These are phyloP conservation scores for Drosophila mojavensis DNA, from an alignment of 1,140 invertebrate species.

Conservation along the genomic window DNA sequence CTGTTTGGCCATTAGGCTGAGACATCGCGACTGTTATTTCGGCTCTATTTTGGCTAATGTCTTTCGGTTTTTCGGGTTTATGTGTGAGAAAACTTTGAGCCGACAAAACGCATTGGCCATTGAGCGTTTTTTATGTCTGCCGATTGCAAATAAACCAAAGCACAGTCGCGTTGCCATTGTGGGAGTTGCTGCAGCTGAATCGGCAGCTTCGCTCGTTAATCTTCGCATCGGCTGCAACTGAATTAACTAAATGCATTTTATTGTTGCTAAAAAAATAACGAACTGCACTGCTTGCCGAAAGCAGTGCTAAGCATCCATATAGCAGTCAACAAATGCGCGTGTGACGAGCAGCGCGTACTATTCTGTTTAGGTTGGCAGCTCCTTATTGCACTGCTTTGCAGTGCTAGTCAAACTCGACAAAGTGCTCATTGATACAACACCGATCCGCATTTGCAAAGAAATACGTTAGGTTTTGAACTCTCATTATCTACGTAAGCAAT, in stretches of 20 bases:
- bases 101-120: conserved; percentile 57
- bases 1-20: conserved; percentile 2
- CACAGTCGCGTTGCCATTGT: conserved; percentile 62
- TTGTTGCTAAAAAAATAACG: neutral
- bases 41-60: conserved; percentile 66
- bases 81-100: conserved; percentile 69
- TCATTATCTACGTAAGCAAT: neutral
- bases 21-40: neutral
- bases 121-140: conserved; percentile 64
- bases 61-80: conserved; percentile 67
- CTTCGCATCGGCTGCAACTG: conserved; percentile 31
- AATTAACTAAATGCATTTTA: conserved; percentile 19
- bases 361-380: conserved; percentile 2
- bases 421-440: conserved; percentile 5
- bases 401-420: neutral
- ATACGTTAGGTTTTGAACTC: neutral
- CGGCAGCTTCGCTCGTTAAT: conserved; percentile 28
- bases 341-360: neutral
- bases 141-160: conserved; percentile 61
- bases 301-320: conserved; percentile 10
- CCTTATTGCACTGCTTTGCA: neutral
- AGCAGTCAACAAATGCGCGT: neutral
- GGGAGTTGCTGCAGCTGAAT: conserved; percentile 55
- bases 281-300: conserved; percentile 14
- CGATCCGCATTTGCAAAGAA: neutral